Evolutionary conservation across 2,888 invertebrate species (phyloP).

Genomic region (Chloroclysta siterata): DNA sequence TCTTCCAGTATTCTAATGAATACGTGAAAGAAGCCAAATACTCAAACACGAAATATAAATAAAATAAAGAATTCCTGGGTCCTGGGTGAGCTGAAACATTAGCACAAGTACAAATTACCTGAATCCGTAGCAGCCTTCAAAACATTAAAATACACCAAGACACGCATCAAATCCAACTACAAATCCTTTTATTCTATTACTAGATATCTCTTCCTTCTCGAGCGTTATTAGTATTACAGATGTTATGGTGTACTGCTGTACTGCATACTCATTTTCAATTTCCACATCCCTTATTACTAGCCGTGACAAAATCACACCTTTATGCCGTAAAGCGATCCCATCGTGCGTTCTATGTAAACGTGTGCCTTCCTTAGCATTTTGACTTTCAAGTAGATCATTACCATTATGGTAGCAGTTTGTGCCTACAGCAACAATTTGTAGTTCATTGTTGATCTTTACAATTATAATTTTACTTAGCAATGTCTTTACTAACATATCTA

Average conservation of each 20-base stretch:
- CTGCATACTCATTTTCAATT: not conserved
- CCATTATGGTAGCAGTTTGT: not conserved
- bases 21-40: constrained; percentile 17
- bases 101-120: constrained; percentile 46
- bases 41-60: not conserved
- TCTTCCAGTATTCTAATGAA: not conserved
- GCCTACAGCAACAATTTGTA: not conserved
- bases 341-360: not conserved
- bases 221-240: not conserved
- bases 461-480: constrained; percentile 25
- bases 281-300: not conserved
- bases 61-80: constrained; percentile 22
- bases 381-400: not conserved
- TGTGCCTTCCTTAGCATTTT: not conserved
- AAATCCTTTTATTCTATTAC: not conserved
- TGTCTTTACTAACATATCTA: constrained; percentile 52
- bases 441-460: not conserved
- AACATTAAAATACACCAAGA: constrained; percentile 8
- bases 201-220: not conserved
- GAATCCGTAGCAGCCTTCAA: constrained; percentile 45
- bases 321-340: not conserved
- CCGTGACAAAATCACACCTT: constrained; percentile 1
- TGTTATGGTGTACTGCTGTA: not conserved
- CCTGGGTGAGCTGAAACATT: constrained; percentile 39
- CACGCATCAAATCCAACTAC: constrained; percentile 4